Percentiles rank a stretch among this genome's conserved stretches.
Evolutionary conservation across 30 jellyfish, hydroid and myxozoan genomes (phyloP).

Genomic region (Catostylus mosaicus): DNA sequence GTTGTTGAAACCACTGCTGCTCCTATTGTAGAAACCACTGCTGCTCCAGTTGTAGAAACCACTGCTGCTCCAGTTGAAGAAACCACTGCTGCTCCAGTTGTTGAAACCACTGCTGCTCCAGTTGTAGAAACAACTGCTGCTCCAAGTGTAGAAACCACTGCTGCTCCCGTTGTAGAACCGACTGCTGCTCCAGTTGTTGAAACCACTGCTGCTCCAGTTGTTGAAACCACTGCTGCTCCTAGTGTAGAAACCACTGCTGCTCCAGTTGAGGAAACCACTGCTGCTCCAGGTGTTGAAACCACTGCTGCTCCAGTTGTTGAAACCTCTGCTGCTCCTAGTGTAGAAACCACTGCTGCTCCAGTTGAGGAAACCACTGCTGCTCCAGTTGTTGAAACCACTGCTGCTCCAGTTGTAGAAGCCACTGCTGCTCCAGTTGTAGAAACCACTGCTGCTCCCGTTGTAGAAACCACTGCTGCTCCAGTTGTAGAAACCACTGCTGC

Average conservation of each 20-base stretch:
- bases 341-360: conserved; percentile 26
- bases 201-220: conserved; percentile 31
- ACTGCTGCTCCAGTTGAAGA: conserved; percentile 39
- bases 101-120: conserved; percentile 11
- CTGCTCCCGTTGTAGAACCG: conserved; percentile 19
- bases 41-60: conserved; percentile 46
- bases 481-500: conserved; percentile 26
- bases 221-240: conserved; percentile 11
- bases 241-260: conserved; percentile 21
- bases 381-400: conserved; percentile 7
- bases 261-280: conserved; percentile 28
- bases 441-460: conserved; percentile 39
- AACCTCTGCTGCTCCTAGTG: conserved; percentile 17
- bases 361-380: conserved; percentile 25
- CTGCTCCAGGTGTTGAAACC: conserved; percentile 42
- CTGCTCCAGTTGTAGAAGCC: conserved; percentile 23
- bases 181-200: conserved; percentile 29
- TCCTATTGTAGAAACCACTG: conserved; percentile 25
- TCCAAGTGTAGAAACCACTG: conserved; percentile 28
- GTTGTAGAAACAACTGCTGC: conserved; percentile 9
- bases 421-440: conserved; percentile 27
- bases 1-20: conserved; percentile 45
- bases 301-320: conserved; percentile 29
- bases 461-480: conserved; percentile 34
- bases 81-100: conserved; percentile 51